Percentiles rank a stretch among this genome's conserved stretches.
Conservation (phyloP, 2,797 vertebrate species). For the Carcharodon carcharias region DNA sequence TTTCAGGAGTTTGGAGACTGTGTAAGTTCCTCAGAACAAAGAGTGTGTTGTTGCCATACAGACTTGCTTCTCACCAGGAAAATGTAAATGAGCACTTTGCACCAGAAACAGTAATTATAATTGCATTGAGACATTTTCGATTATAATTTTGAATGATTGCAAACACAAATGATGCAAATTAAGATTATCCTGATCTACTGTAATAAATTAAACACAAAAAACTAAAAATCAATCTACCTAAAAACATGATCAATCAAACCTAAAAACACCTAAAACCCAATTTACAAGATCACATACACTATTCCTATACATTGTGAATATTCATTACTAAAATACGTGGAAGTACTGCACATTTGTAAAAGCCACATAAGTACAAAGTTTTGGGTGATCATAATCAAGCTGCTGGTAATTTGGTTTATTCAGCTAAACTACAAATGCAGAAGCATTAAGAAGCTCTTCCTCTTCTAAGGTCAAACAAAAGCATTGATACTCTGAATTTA, state of each 20-base stretch:
- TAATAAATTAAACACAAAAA: background rate
- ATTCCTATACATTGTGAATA: background rate
- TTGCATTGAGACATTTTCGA: slow-evolving; percentile 5
- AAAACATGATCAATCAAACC: background rate
- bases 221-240: background rate
- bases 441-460: background rate
- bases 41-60: background rate
- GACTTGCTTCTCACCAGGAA: slow-evolving; percentile 15
- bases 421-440: background rate
- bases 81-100: background rate
- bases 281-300: background rate
- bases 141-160: background rate
- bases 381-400: background rate
- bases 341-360: background rate
- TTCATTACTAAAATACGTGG: background rate
- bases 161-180: background rate
- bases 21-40: background rate
- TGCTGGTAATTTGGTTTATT: background rate
- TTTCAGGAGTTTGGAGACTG: background rate
- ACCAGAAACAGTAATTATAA: background rate
- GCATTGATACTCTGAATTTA: background rate
- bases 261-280: background rate
- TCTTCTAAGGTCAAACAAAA: background rate
- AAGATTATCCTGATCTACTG: background rate
- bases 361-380: background rate